Percentiles rank a stretch among this genome's conserved stretches.
phyloP scores from a whole-genome alignment of 2,888 invertebrate genomes.

The Coelogynopora nodosa region DNA sequence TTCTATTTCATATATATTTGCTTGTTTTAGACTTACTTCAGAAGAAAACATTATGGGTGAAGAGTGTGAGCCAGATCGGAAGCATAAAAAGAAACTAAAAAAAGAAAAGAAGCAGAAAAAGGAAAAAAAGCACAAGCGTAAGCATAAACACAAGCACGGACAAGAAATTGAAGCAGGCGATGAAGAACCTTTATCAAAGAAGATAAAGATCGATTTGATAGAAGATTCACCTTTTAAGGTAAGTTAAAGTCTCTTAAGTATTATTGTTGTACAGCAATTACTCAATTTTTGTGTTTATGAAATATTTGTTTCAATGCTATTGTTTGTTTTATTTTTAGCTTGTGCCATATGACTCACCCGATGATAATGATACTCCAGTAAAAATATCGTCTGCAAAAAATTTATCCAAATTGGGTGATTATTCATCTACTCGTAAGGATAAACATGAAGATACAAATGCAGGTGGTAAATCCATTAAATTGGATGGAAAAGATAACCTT shows the following conservation, averaged over 20 bases:
- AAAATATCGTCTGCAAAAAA: no score
- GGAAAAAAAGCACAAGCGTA: not conserved
- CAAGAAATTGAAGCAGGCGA: not conserved
- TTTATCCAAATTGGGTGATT: no score
- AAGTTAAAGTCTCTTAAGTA: no score
- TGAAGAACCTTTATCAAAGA: not conserved
- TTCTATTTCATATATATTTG: no score
- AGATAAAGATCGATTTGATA: not conserved
- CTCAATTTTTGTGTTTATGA: no score
- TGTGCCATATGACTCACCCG: not conserved
- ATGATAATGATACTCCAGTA: not conserved
- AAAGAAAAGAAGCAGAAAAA: not conserved
- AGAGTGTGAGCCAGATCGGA: not conserved
- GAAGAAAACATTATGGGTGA: not conserved
- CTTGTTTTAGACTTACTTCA: not conserved
- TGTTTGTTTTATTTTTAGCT: not conserved
- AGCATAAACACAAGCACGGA: not conserved
- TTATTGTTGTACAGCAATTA: no score
- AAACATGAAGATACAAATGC: no score
- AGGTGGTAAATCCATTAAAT: no score
- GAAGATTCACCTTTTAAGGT: not conserved
- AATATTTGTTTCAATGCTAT: no score
- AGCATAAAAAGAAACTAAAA: not conserved
- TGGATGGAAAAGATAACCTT: no score
- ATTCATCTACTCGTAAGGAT: no score